These are phyloP conservation scores for Pantala flavescens DNA, from an alignment of 1,140 invertebrate species.

Conservation along the genomic window DNA sequence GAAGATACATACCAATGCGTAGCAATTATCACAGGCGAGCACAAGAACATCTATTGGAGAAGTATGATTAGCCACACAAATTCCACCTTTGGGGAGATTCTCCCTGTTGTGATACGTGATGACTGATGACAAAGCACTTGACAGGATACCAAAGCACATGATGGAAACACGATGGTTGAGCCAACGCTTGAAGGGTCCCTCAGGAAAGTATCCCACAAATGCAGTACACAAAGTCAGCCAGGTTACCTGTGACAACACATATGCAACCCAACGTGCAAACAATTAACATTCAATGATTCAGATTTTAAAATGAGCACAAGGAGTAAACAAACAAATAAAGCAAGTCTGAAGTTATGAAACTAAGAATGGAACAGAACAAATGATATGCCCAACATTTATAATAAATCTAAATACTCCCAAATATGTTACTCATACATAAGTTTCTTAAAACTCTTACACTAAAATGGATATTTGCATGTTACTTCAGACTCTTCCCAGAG, in stretches of 20 bases:
- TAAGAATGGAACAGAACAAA: too few relatives aligned
- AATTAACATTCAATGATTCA: neutral
- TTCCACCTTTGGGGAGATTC: conserved; percentile 70
- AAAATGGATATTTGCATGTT: too few relatives aligned
- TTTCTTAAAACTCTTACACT: too few relatives aligned
- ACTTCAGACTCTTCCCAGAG: too few relatives aligned
- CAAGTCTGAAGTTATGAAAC: too few relatives aligned
- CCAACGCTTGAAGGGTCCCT: conserved; percentile 59
- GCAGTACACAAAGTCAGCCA: conserved; percentile 75
- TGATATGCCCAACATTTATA: too few relatives aligned
- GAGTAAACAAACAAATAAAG: too few relatives aligned
- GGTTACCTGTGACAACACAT: conserved; percentile 51
- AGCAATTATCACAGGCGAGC: conserved; percentile 94
- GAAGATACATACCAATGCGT: conserved; percentile 76
- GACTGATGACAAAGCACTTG: conserved; percentile 76
- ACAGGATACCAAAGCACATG: conserved; percentile 81
- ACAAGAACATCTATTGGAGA: conserved; percentile 97
- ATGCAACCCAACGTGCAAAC: neutral
- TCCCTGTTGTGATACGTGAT: conserved; percentile 80
- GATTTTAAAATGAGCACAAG: too few relatives aligned
- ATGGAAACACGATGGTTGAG: conserved; percentile 70
- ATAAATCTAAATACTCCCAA: too few relatives aligned
- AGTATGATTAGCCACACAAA: conserved; percentile 99
- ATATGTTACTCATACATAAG: too few relatives aligned
- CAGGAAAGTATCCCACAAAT: conserved; percentile 69